A percentile compares a stretch with the other conserved stretches of the same genome.
Conservation (phyloP, 2,888 invertebrate species). For the Deroplatys truncata region DNA sequence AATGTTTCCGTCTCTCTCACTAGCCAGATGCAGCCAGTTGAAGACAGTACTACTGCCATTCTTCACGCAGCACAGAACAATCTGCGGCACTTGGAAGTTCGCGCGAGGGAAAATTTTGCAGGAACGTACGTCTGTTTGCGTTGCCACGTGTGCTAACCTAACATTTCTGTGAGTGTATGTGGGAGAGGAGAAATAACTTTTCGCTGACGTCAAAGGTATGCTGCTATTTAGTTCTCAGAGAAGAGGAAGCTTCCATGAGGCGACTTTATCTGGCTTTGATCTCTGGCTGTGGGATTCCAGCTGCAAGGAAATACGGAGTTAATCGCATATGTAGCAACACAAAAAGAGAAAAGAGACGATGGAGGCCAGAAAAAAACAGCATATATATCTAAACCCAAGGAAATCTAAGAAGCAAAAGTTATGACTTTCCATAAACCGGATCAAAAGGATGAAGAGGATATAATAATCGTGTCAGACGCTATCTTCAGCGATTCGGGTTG, state of each 20-base stretch:
- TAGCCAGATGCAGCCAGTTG: no score
- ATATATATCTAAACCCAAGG: neutral
- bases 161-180: neutral
- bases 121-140: neutral
- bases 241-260: neutral
- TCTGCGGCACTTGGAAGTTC: neutral
- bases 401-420: neutral
- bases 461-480: neutral
- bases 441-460: neutral
- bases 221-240: neutral
- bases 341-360: neutral
- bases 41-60: neutral
- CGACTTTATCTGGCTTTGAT: neutral
- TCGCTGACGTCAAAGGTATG: neutral
- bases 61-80: neutral
- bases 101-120: neutral
- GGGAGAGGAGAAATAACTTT: neutral
- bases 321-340: neutral
- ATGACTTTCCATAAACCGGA: neutral
- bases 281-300: neutral
- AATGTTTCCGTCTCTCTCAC: no score
- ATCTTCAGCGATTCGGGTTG: neutral
- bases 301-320: neutral
- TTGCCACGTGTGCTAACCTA: neutral
- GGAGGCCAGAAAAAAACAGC: neutral